A percentile compares a stretch with the other conserved stretches of the same genome.
phyloP scores from a whole-genome alignment of 2,797 vertebrate genomes.

The Gymnodraco acuticeps region DNA sequence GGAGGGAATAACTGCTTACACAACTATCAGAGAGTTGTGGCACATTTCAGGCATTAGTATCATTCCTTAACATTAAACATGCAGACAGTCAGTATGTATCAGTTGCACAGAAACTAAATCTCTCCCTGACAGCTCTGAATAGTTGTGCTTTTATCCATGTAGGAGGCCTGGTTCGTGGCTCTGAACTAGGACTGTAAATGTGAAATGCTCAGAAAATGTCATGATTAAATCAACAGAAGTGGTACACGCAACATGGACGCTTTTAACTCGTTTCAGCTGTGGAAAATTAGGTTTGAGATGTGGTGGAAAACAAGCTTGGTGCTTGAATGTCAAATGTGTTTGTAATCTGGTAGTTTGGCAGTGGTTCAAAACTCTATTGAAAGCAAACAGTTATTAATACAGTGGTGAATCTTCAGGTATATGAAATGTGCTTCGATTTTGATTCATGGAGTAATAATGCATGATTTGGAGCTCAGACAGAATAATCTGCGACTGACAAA shows the following conservation, averaged over 20 bases:
- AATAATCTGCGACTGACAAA: constrained; percentile 38
- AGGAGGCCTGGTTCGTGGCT: constrained; percentile 51
- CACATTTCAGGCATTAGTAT: constrained; percentile 33
- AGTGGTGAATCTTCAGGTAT: too few species aligned
- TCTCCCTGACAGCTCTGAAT: constrained; percentile 47
- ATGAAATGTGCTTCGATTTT: too few species aligned
- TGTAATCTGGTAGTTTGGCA: neutral
- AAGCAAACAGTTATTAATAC: neutral
- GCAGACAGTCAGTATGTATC: constrained; percentile 28
- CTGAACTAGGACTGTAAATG: constrained; percentile 36
- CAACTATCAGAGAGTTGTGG: constrained; percentile 10
- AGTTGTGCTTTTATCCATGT: constrained; percentile 50
- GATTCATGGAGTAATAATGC: too few species aligned
- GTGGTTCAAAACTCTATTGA: neutral
- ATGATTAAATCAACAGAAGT: constrained; percentile 55
- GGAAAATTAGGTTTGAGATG: constrained; percentile 46
- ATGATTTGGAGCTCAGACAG: constrained; percentile 12
- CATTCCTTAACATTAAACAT: constrained; percentile 30
- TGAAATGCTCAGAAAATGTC: constrained; percentile 50
- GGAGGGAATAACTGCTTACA: constrained; percentile 9
- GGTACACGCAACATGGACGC: constrained; percentile 15
- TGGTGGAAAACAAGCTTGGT: constrained; percentile 13
- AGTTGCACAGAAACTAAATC: constrained; percentile 34
- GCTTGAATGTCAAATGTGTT: constrained; percentile 6
- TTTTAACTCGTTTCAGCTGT: constrained; percentile 14